Percentiles rank a stretch among this genome's conserved stretches.
phyloP scores from a whole-genome alignment of 1,140 invertebrate species.

The Polypedilum pembai region DNA sequence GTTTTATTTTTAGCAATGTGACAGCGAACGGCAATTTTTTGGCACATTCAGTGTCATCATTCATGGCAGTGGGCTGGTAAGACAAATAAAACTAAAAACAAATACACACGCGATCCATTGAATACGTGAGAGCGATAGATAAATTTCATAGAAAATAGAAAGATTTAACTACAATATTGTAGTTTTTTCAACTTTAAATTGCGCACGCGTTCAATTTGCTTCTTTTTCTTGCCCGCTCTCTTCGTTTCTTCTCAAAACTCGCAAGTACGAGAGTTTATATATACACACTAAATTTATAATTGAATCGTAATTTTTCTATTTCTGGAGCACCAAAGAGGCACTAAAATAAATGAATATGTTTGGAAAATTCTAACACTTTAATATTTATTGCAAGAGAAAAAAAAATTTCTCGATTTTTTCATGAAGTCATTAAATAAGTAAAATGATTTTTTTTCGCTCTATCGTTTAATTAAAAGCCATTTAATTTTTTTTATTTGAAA shows the following conservation, averaged over 20 bases:
- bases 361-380: slow-evolving; percentile 6
- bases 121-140: too few relatives aligned
- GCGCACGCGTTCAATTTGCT: background rate
- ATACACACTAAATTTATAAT: background rate
- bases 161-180: too few relatives aligned
- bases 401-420: too few relatives aligned
- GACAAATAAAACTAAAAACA: background rate
- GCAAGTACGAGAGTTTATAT: background rate
- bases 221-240: background rate
- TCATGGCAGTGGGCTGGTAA: too few relatives aligned
- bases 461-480: background rate
- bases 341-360: background rate
- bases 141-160: too few relatives aligned
- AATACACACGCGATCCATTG: background rate
- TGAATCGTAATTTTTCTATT: slow-evolving; percentile 17
- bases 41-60: too few relatives aligned
- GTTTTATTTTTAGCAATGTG: too few relatives aligned
- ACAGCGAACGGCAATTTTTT: too few relatives aligned
- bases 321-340: background rate
- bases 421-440: too few relatives aligned
- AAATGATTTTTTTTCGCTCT: too few relatives aligned
- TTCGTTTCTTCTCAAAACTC: background rate
- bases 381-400: background rate
- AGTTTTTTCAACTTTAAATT: background rate
- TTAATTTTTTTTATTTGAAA: background rate